These are phyloP conservation scores for Frankliniella intonsa DNA, from an alignment of 2,888 invertebrate species.

Conservation along the genomic window DNA sequence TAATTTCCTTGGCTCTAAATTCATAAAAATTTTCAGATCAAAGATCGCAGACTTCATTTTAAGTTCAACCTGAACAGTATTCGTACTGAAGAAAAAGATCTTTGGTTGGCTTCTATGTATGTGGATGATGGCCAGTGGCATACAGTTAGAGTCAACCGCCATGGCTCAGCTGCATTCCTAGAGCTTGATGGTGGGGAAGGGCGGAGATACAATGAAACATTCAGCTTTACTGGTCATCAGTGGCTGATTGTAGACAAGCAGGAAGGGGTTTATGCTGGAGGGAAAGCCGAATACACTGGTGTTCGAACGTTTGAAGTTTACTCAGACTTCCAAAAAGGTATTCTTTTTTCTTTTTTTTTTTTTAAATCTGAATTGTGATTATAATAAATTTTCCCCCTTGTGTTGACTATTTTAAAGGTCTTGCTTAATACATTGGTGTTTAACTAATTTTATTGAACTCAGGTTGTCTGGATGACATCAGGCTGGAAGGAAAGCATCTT, in stretches of 20 bases:
- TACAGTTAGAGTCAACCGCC: slow-evolving; percentile 74
- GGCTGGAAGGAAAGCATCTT: slow-evolving; percentile 90
- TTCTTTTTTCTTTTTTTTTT: neutral
- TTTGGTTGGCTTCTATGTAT: slow-evolving; percentile 83
- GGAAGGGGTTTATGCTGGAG: slow-evolving; percentile 92
- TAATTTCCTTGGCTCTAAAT: neutral
- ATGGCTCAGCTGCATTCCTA: slow-evolving; percentile 86
- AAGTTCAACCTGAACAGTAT: slow-evolving; percentile 88
- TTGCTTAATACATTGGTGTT: neutral
- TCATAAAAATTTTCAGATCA: slow-evolving; percentile 57
- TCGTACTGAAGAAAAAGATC: slow-evolving; percentile 82
- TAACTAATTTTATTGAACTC: slow-evolving; percentile 33
- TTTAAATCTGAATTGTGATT: neutral
- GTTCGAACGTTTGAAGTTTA: slow-evolving; percentile 91
- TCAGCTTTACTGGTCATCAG: slow-evolving; percentile 84
- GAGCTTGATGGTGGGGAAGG: slow-evolving; percentile 95
- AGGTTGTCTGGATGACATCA: slow-evolving; percentile 77
- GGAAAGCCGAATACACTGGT: slow-evolving; percentile 92
- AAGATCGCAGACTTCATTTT: slow-evolving; percentile 84
- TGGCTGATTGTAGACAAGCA: slow-evolving; percentile 90
- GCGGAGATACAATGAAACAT: slow-evolving; percentile 86
- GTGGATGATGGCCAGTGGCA: slow-evolving; percentile 98
- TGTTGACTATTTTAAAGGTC: neutral
- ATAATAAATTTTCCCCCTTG: no score
- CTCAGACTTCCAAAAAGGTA: slow-evolving; percentile 90